Conservation (phyloP, 2,113 vertebrate species). For the Cygnus atratus region DNA sequence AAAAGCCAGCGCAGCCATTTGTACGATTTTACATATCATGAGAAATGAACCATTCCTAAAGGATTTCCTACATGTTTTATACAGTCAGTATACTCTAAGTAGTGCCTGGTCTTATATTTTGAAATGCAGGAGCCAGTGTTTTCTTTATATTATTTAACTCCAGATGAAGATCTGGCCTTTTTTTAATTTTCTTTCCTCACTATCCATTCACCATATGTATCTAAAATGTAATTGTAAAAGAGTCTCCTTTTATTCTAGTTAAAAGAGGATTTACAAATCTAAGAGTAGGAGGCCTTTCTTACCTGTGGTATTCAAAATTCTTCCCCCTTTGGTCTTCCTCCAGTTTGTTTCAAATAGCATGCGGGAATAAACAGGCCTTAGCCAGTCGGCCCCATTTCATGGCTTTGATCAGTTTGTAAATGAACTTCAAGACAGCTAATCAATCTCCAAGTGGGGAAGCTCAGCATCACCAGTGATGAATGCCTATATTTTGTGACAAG, state of each 20-base stretch:
- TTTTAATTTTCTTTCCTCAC: background rate
- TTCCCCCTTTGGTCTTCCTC: background rate
- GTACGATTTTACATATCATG: background rate
- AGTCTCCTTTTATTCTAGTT: background rate
- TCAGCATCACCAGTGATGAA: background rate
- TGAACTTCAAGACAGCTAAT: conserved; percentile 23
- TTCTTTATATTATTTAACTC: background rate
- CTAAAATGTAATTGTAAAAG: background rate
- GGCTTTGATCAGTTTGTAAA: conserved; percentile 21
- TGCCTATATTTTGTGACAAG: background rate
- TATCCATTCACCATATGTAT: background rate
- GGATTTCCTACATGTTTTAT: background rate
- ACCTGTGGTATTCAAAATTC: background rate
- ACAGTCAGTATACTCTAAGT: background rate
- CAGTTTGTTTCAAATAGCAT: conserved; percentile 18
- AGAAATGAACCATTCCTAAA: background rate
- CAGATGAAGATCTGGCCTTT: background rate
- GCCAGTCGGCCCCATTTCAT: background rate
- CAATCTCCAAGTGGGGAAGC: background rate
- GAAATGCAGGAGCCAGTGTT: background rate
- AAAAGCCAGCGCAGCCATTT: background rate
- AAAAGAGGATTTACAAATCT: background rate
- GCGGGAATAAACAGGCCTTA: conserved; percentile 10
- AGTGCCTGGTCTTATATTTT: background rate
- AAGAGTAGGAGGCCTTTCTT: background rate